Conservation (phyloP, 2,797 vertebrate genomes). For the Lagorchestes hirsutus region DNA sequence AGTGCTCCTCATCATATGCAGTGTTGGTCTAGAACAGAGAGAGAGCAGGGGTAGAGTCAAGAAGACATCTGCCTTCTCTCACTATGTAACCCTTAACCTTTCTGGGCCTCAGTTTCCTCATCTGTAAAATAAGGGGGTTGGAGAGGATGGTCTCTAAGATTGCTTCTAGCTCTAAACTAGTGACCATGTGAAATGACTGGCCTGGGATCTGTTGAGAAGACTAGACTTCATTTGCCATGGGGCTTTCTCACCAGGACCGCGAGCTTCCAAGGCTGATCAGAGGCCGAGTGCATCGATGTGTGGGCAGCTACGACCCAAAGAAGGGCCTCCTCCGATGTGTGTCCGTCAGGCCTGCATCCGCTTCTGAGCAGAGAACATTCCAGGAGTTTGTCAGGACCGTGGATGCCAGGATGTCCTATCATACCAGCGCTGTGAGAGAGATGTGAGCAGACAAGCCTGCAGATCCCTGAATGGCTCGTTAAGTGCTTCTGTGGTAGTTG, state of each 20-base stretch:
- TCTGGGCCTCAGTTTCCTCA: neutral
- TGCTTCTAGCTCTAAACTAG: neutral
- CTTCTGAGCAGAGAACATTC: constrained; percentile 92
- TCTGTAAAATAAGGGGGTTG: neutral
- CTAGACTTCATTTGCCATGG: too few relatives aligned
- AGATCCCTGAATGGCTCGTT: too few relatives aligned
- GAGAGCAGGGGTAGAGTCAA: neutral
- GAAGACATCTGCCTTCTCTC: neutral
- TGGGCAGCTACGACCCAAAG: constrained; percentile 93
- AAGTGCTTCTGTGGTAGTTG: too few relatives aligned
- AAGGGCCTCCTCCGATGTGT: constrained; percentile 92
- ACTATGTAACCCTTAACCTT: neutral
- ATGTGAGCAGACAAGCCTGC: constrained; percentile 77
- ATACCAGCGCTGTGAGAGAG: constrained; percentile 88
- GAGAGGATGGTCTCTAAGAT: neutral
- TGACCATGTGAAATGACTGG: too few relatives aligned
- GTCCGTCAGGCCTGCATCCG: constrained; percentile 91
- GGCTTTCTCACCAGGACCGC: constrained; percentile 89
- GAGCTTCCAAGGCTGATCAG: constrained; percentile 94
- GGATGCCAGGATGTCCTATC: constrained; percentile 91
- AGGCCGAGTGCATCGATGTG: constrained; percentile 93
- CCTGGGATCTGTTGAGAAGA: too few relatives aligned
- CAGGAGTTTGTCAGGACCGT: constrained; percentile 89
- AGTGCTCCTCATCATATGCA: neutral
- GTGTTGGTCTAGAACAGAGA: neutral